Percentiles rank a stretch among this genome's conserved stretches.
These are phyloP conservation scores for Clarias gariepinus DNA, from an alignment of 2,113 vertebrate species.

Conservation along the genomic window DNA sequence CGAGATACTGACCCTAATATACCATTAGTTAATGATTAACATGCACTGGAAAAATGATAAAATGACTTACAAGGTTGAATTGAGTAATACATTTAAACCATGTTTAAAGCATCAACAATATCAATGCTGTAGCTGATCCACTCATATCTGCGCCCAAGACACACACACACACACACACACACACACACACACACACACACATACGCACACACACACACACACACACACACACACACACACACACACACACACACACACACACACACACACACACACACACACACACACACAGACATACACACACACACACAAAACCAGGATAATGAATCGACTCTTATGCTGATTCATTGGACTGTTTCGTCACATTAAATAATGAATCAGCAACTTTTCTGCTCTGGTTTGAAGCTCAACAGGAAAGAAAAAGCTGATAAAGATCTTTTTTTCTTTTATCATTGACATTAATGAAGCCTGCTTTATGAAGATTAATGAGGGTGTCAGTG, in stretches of 20 bases:
- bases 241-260: too few species aligned
- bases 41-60: not conserved
- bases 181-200: too few species aligned
- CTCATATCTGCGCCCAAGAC: not conserved
- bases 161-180: too few species aligned
- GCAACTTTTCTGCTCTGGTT: not conserved
- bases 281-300: too few species aligned
- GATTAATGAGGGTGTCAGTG: not conserved
- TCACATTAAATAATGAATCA: slow-evolving; percentile 8
- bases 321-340: not conserved
- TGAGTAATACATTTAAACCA: too few species aligned
- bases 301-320: not conserved
- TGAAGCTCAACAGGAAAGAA: not conserved
- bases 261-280: too few species aligned
- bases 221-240: too few species aligned
- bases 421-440: not conserved
- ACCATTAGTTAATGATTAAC: not conserved
- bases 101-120: not conserved
- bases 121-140: not conserved
- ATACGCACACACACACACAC: too few species aligned
- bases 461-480: not conserved
- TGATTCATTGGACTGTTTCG: not conserved
- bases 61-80: too few species aligned
- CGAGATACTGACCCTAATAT: not conserved
- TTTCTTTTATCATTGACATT: not conserved